A percentile compares a stretch with the other conserved stretches of the same genome.
Evolutionary conservation across 2,797 vertebrate species (phyloP).

Genomic region (Hyperoplus lanceolatus): DNA sequence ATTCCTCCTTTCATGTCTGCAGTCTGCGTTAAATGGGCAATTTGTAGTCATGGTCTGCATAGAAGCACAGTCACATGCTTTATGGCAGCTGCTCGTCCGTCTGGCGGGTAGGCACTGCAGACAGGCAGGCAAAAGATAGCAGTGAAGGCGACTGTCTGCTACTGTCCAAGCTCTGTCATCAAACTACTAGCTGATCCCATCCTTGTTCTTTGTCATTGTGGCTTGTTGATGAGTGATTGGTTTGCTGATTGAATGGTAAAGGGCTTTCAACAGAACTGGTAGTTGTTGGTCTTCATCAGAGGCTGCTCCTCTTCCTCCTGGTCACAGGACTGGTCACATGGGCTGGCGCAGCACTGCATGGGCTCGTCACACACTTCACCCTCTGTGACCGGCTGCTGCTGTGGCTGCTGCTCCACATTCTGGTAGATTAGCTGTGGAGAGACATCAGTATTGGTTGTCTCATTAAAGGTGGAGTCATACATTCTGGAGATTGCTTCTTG

Average conservation of each 20-base stretch:
- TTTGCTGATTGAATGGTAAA: not conserved
- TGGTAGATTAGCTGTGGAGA: constrained; percentile 79
- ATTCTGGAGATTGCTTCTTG: no score
- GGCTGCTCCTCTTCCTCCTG: constrained; percentile 88
- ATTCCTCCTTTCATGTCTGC: constrained; percentile 66
- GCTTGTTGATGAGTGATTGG: constrained; percentile 17
- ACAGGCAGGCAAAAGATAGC: constrained; percentile 54
- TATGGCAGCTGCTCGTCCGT: constrained; percentile 68
- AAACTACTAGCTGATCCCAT: constrained; percentile 22
- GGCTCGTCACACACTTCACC: constrained; percentile 82
- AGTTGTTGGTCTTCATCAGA: constrained; percentile 95
- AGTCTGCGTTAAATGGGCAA: constrained; percentile 52
- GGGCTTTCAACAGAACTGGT: constrained; percentile 92
- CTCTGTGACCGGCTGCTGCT: constrained; percentile 62
- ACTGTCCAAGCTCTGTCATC: not conserved
- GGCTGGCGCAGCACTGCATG: constrained; percentile 75
- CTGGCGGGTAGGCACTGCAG: constrained; percentile 48
- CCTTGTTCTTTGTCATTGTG: constrained; percentile 3
- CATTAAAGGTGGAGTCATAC: no score
- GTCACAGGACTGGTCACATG: constrained; percentile 90
- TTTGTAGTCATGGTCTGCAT: constrained; percentile 67
- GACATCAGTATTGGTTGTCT: constrained; percentile 26
- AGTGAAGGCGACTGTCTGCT: constrained; percentile 38
- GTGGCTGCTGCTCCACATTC: constrained; percentile 82
- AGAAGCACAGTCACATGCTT: constrained; percentile 72